Percentiles rank a stretch among this genome's conserved stretches.
Conservation (phyloP, 2,888 invertebrate genomes). For the Hybos culiciformis region DNA sequence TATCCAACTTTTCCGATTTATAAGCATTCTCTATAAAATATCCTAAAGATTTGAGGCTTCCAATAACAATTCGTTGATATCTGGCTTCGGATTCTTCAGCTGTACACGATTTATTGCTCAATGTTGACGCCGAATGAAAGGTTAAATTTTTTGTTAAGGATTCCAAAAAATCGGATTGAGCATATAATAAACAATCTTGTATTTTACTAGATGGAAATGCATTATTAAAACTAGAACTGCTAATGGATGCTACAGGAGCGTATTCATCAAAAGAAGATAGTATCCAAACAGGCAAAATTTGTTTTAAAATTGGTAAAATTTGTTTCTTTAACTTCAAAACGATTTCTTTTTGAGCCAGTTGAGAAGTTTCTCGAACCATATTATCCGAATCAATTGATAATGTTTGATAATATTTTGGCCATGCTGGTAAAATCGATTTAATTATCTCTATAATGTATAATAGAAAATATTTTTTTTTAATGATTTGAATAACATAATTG, state of each 20-base stretch:
- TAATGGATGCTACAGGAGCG: conserved; percentile 66
- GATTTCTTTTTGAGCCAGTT: conserved; percentile 55
- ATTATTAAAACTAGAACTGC: conserved; percentile 48
- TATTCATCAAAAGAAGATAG: conserved; percentile 73
- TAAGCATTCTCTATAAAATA: conserved; percentile 46
- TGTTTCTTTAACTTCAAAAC: conserved; percentile 56
- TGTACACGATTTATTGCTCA: conserved; percentile 41
- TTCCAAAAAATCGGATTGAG: conserved; percentile 63
- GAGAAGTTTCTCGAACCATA: conserved; percentile 66
- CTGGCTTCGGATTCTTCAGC: conserved; percentile 55
- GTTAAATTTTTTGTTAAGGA: conserved; percentile 59
- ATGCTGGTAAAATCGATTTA: conserved; percentile 59
- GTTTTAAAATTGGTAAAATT: conserved; percentile 64
- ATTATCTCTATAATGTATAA: no score
- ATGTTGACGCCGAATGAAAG: conserved; percentile 42
- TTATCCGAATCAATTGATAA: conserved; percentile 69
- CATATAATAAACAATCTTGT: conserved; percentile 65
- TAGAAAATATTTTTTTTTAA: no score
- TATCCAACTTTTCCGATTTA: conserved; percentile 38
- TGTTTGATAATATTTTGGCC: conserved; percentile 67
- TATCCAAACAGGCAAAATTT: conserved; percentile 72
- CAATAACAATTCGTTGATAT: conserved; percentile 49
- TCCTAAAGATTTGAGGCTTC: conserved; percentile 51
- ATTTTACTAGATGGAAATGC: conserved; percentile 70
- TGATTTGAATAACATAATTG: no score